Conservation (phyloP, 2,888 invertebrate genomes). For the Synergus laeviventris region DNA sequence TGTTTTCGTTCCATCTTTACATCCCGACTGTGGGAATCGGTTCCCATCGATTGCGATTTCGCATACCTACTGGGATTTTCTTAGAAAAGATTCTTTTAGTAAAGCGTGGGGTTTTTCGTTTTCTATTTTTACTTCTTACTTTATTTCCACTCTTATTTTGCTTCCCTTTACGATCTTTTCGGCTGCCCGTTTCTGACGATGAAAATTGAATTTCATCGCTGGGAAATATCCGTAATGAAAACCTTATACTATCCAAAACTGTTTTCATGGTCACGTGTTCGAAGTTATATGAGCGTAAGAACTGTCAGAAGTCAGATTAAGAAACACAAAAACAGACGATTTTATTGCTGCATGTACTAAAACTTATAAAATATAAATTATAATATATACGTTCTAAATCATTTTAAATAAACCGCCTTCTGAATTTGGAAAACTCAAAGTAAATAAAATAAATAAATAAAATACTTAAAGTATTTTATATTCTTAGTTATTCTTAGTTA, state of each 20-base stretch:
- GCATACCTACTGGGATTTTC: not conserved
- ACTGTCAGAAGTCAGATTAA: not conserved
- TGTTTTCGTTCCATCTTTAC: constrained; percentile 4
- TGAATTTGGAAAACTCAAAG: no score
- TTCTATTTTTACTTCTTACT: constrained; percentile 7
- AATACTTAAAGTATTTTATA: no score
- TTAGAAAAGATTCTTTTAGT: not conserved
- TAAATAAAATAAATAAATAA: no score
- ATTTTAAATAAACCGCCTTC: no score
- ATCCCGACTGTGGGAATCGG: not conserved
- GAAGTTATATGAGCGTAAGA: not conserved
- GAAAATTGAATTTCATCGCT: constrained; percentile 26
- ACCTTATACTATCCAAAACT: not conserved
- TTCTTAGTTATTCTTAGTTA: no score
- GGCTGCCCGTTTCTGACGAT: not conserved
- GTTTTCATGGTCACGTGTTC: not conserved
- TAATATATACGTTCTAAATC: no score
- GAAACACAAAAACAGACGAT: not conserved
- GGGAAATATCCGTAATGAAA: not conserved
- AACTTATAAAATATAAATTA: no score
- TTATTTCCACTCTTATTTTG: not conserved
- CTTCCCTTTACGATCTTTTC: constrained; percentile 9
- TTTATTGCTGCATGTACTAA: not conserved
- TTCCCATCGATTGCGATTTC: not conserved
- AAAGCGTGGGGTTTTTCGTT: not conserved